phyloP scores from a whole-genome alignment of 2,888 invertebrate genomes.

The Cartodere bifasciata region DNA sequence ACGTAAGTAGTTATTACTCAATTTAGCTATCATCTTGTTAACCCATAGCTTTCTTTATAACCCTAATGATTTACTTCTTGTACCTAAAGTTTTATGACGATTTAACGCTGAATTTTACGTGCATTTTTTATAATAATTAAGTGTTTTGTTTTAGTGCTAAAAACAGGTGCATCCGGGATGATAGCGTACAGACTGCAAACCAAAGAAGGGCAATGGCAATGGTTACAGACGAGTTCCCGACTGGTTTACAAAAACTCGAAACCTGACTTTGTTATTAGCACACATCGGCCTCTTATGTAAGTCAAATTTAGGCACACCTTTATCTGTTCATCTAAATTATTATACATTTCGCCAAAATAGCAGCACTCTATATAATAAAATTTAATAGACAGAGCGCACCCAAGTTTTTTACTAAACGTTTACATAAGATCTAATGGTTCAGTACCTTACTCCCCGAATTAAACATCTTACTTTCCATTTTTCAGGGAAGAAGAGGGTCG shows the following conservation, averaged over 20 bases:
- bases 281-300: conserved; percentile 96
- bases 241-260: conserved; percentile 99
- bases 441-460: too few species aligned
- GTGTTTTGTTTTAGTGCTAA: conserved; percentile 66
- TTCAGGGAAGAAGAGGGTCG: conserved; percentile 94
- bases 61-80: too few species aligned
- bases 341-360: too few species aligned
- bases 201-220: conserved; percentile 91
- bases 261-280: conserved; percentile 97
- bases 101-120: neutral
- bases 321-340: too few species aligned
- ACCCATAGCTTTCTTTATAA: neutral
- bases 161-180: conserved; percentile 98
- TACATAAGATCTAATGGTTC: too few species aligned
- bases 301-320: too few species aligned
- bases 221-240: conserved; percentile 94
- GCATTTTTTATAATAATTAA: too few species aligned
- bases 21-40: conserved; percentile 2
- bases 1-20: conserved; percentile 59
- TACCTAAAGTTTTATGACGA: neutral
- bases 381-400: too few species aligned
- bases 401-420: too few species aligned
- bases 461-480: neutral
- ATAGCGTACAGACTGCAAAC: conserved; percentile 96
- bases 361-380: too few species aligned